Base-by-base conservation (phyloP, 2,113 vertebrate species). In the Struthidea cinerea region DNA sequence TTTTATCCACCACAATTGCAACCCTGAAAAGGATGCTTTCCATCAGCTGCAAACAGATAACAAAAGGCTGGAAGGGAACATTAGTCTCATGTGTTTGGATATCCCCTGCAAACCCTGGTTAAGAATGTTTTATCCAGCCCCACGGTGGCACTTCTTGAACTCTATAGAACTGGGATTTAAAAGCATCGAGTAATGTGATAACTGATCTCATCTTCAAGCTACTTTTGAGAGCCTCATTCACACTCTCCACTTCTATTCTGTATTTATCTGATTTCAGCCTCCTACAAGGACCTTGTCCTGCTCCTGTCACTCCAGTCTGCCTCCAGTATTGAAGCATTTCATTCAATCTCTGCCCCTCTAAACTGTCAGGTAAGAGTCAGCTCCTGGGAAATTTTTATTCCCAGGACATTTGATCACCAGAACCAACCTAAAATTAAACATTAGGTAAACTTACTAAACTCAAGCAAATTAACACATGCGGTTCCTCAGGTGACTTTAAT, bases 391-490 rank as follows among this genome's bases (percentile, higher is more conserved):
- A 39, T 32, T 37, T 63, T n/a, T 39, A 16, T 73, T 37, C 4
- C 33, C 47, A 60, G 18, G 68, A 35, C 28, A 37, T 46, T 55
- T 3, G 0, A 50, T 41, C 46, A 57, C 23, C 18, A 64, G 35
- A 77, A 42, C 10, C 15, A 14, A 55, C 15, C 30, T 63, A 50
- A 73, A 75, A 24, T 14, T 10, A 64, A 44, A 47, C 35, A 52
- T 56, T n/a, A 78, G 75, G 42, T 7, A 13, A 87, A 65, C 4
- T 3, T 11, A 27, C 10, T 26, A 76, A 82, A 73, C 32, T 82
- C 23, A 56, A 78, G 41, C 33, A 76, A 53, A 68, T 37, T 21
- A 87, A 35, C 11, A 5, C 0, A 0, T 0, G 0, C 7, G 1
- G 7, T 55, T 52, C 41, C 50, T n/a, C 0, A 0, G 10, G 8